Percentiles rank a stretch among this genome's conserved stretches.
Conservation (phyloP, 2,888 invertebrate species). For the Acronicta psi region DNA sequence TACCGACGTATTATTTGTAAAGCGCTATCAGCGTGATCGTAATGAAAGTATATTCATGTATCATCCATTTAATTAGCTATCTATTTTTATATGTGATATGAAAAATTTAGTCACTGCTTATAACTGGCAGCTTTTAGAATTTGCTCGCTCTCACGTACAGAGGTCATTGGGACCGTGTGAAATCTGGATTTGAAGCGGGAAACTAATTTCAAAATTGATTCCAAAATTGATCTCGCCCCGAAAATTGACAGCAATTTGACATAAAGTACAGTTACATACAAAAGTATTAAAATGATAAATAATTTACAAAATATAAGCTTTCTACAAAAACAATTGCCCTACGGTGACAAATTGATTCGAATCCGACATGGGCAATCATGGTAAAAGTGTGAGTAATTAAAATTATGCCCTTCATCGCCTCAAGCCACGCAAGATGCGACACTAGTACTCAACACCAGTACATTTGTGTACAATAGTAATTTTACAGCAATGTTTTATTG, state of each 20-base stretch:
- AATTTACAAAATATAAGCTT: slow-evolving; percentile 43
- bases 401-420: slow-evolving; percentile 33
- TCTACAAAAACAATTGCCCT: slow-evolving; percentile 52
- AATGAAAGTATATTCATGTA: slow-evolving; percentile 65
- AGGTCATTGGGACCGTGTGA: slow-evolving; percentile 45
- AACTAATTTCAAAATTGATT: slow-evolving; percentile 18
- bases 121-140: slow-evolving; percentile 39
- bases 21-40: slow-evolving; percentile 49
- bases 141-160: slow-evolving; percentile 30
- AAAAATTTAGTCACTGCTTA: slow-evolving; percentile 29
- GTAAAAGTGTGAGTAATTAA: slow-evolving; percentile 46
- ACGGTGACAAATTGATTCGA: slow-evolving; percentile 67
- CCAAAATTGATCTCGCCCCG: slow-evolving; percentile 29
- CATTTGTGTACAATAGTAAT: slow-evolving; percentile 8
- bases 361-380: slow-evolving; percentile 41
- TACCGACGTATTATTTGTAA: slow-evolving; percentile 66
- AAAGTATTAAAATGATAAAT: slow-evolving; percentile 38
- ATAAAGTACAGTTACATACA: slow-evolving; percentile 47
- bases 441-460: slow-evolving; percentile 23
- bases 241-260: slow-evolving; percentile 40
- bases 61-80: slow-evolving; percentile 56
- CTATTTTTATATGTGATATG: slow-evolving; percentile 57
- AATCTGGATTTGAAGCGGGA: slow-evolving; percentile 7
- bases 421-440: slow-evolving; percentile 23
- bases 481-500: slow-evolving; percentile 18